A percentile compares a stretch with the other conserved stretches of the same genome.
phyloP scores from a whole-genome alignment of 2,797 vertebrate genomes.

The Alfaro cultratus region DNA sequence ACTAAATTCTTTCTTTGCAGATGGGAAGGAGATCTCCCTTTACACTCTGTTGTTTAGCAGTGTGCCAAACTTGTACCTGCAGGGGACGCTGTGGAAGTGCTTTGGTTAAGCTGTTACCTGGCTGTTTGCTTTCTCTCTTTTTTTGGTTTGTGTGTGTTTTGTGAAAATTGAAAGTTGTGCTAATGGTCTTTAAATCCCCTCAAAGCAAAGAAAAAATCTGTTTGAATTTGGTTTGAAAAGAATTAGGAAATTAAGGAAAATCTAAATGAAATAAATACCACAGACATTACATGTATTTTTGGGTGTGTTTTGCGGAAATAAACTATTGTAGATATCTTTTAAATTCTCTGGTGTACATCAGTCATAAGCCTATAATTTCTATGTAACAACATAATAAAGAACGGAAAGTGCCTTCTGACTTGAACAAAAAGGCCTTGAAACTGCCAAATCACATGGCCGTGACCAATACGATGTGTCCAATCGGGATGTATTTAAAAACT shows the following conservation, averaged over 20 bases:
- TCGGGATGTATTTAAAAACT: slow-evolving; percentile 42
- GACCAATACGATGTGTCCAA: slow-evolving; percentile 62
- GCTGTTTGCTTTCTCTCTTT: too few relatives aligned
- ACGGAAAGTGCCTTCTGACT: neutral
- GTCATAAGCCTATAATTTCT: neutral
- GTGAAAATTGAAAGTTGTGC: neutral
- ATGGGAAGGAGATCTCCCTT: neutral
- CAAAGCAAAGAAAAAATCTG: neutral
- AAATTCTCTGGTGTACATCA: neutral
- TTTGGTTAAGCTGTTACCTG: neutral
- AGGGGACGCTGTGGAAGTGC: slow-evolving; percentile 24
- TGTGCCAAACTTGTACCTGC: neutral
- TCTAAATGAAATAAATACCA: neutral
- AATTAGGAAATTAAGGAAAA: neutral
- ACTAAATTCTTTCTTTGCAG: neutral
- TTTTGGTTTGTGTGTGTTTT: neutral
- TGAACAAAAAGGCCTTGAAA: slow-evolving; percentile 29
- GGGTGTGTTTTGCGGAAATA: neutral
- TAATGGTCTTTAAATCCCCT: neutral
- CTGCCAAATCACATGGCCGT: slow-evolving; percentile 58
- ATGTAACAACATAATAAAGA: neutral
- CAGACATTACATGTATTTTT: neutral
- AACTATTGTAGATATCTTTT: neutral
- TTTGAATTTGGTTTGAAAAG: neutral
- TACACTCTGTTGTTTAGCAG: too few relatives aligned